Conservation (phyloP, 2,888 invertebrate species). For the Tetranychus piercei region DNA sequence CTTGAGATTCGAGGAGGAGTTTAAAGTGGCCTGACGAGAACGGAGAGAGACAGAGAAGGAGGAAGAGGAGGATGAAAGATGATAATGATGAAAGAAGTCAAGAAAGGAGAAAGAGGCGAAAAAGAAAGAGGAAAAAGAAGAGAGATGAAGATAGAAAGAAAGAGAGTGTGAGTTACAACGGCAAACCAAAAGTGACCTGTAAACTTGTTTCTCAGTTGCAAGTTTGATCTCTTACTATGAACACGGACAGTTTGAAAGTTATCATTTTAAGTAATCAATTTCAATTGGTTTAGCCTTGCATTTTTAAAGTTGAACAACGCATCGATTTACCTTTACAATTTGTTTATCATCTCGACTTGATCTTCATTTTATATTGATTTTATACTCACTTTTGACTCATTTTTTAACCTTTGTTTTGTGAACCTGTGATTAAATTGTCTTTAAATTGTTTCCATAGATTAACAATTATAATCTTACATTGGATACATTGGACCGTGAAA, state of each 20-base stretch:
- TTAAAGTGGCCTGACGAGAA: neutral
- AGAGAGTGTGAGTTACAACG: slow-evolving; percentile 2
- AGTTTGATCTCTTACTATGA: neutral
- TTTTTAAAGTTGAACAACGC: too few species aligned
- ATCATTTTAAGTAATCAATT: neutral
- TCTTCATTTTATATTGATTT: too few species aligned
- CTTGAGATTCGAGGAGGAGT: neutral
- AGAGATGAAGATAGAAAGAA: neutral
- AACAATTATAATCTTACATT: too few species aligned
- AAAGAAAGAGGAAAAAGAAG: neutral
- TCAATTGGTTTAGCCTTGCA: too few species aligned
- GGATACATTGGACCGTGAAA: neutral
- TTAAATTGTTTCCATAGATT: too few species aligned
- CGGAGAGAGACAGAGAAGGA: neutral
- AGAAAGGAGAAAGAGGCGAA: neutral
- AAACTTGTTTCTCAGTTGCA: slow-evolving; percentile 6
- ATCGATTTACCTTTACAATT: too few species aligned
- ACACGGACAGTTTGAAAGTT: neutral
- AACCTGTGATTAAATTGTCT: too few species aligned
- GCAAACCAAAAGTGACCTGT: neutral
- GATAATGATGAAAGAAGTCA: slow-evolving; percentile 1
- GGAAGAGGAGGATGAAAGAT: neutral
- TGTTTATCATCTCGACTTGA: too few species aligned
- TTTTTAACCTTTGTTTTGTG: too few species aligned
- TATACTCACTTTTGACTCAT: too few species aligned